These are phyloP conservation scores for Yponomeuta cagnagella DNA, from an alignment of 2,888 invertebrate genomes.

Conservation along the genomic window DNA sequence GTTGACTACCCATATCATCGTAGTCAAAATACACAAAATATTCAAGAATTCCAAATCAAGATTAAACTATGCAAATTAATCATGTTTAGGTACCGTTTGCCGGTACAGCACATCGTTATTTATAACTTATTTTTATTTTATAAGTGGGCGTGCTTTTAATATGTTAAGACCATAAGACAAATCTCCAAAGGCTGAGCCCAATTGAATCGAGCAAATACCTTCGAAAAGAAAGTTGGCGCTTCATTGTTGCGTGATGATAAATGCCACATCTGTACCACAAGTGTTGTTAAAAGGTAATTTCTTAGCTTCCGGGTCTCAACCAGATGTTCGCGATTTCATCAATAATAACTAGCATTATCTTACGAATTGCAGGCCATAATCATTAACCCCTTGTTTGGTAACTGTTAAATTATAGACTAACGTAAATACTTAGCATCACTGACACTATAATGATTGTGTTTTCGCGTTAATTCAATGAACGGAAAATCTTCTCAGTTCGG, in stretches of 20 bases:
- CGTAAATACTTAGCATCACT: constrained; percentile 12
- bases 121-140: not conserved
- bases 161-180: not conserved
- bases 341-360: constrained; percentile 37
- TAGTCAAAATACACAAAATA: not conserved
- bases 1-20: too few relatives aligned
- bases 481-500: not conserved
- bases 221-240: constrained; percentile 8
- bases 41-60: not conserved
- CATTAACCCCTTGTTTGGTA: constrained; percentile 36
- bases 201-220: constrained; percentile 8
- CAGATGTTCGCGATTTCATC: constrained; percentile 30
- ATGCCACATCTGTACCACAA: not conserved
- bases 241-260: constrained; percentile 11
- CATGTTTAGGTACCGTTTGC: not conserved
- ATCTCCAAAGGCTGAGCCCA: not conserved
- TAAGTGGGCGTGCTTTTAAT: not conserved
- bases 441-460: constrained; percentile 11
- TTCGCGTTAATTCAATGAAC: constrained; percentile 12
- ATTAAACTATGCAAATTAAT: constrained; percentile 1
- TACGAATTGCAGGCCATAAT: constrained; percentile 26
- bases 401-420: constrained; percentile 31
- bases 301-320: constrained; percentile 39
- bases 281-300: constrained; percentile 26
- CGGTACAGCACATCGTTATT: not conserved